Conservation (phyloP, 2,797 vertebrate species). For the Pachyuromys duprasi region DNA sequence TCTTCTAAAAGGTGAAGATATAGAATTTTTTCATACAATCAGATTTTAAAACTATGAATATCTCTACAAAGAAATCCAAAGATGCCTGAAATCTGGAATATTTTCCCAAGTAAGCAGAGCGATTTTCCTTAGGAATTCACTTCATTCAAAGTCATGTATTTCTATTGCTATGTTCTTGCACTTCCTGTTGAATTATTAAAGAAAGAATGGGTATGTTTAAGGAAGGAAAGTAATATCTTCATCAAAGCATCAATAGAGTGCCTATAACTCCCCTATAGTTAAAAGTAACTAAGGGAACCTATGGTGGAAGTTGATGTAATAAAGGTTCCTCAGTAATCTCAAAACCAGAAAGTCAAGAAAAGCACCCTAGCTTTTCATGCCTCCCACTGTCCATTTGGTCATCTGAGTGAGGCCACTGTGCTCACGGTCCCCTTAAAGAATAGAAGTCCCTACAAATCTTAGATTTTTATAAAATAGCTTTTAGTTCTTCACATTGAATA, state of each 20-base stretch:
- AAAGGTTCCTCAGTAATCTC: not conserved
- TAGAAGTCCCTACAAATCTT: not conserved
- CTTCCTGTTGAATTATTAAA: not conserved
- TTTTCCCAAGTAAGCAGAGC: not conserved
- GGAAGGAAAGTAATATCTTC: not conserved
- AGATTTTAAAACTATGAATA: not conserved
- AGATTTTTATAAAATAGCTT: not conserved
- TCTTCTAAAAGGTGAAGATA: not conserved
- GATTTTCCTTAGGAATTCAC: slow-evolving; percentile 26
- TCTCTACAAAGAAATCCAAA: not conserved
- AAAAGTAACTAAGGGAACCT: not conserved
- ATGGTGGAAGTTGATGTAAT: not conserved
- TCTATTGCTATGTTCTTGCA: not conserved
- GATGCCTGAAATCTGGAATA: slow-evolving; percentile 35
- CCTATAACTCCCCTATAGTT: not conserved
- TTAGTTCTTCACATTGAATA: not conserved
- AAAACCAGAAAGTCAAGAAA: not conserved
- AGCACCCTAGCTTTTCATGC: not conserved
- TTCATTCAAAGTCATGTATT: not conserved
- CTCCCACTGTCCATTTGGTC: not conserved
- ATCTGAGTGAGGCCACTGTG: not conserved
- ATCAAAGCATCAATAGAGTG: not conserved
- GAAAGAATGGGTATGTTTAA: not conserved
- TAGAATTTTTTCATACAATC: slow-evolving; percentile 9
- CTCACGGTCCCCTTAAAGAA: not conserved